These are phyloP conservation scores for Montipora capitata DNA, from an alignment of 92 coral and sea anemone species.

Conservation along the genomic window DNA sequence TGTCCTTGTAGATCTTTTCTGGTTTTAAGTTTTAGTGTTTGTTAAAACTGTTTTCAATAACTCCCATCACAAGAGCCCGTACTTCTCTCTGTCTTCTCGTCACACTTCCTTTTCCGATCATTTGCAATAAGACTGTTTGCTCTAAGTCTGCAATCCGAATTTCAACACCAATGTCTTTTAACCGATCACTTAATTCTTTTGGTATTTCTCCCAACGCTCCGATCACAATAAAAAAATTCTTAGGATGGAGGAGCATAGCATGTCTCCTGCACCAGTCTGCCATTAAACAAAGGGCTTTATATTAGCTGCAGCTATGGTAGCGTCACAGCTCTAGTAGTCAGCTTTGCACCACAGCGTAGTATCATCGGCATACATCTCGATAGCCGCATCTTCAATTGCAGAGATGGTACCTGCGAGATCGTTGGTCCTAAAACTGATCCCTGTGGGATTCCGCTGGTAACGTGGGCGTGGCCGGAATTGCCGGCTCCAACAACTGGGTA, in stretches of 20 bases:
- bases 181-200: no score
- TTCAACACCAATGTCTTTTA: no score
- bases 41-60: no score
- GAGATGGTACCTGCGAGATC: neutral
- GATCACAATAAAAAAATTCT: neutral
- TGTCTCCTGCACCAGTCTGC: neutral
- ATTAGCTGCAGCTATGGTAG: neutral
- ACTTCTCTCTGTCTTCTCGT: no score
- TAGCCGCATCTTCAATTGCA: neutral
- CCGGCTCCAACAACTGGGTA: neutral
- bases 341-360: neutral
- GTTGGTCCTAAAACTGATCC: neutral
- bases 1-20: no score
- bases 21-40: no score
- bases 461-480: neutral
- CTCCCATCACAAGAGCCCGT: no score
- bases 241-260: neutral
- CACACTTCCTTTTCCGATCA: no score
- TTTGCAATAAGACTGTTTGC: no score
- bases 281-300: neutral
- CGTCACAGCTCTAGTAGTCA: neutral
- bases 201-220: no score
- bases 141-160: no score
- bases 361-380: neutral
- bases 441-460: neutral